Evolutionary conservation across 2,113 vertebrate species (phyloP), one percentile per base, ranked within the genome.

Genomic region (Megaptera novaeangliae): DNA sequence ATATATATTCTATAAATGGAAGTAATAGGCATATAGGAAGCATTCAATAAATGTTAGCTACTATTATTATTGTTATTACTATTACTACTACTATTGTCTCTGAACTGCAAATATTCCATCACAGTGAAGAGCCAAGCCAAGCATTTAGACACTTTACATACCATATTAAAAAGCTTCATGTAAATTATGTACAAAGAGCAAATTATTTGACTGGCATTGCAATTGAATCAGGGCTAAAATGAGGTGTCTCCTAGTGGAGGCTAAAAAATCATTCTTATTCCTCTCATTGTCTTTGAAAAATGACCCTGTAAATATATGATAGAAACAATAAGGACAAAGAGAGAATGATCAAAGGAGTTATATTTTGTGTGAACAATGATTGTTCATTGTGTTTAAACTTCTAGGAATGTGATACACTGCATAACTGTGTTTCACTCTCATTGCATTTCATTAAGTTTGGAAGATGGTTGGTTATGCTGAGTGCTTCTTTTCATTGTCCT

Each of bases 401-500:
- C 83, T 39, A 88, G 52, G 52, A 92, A 44, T 29, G 39, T 66
- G 75, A 90, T 71, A 72, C 49, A 90, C 10, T 90, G 20, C 44
- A 9, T 61, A 63, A 46, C 78, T 86, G 34, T 75, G 75, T 66
- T 77, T 68, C 27, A 18, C 61, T 87, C 29, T 52, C 90, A 36
- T 11, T 61, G 68, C 31, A 36, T 96, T 94, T 36, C 92, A 92
- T 95, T 91, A 95, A 61, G 23, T 78, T 75, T 17, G 74, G 49
- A 88, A 94, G 69, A 83, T 41, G 55, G 72, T 72, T 96, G 85
- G 95, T 85, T 97, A 94, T 88, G 91, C 88, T 95, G 85, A 80
- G 20, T 94, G 78, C 86, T 92, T 80, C 78, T 97, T 96, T 96
- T 96, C 96, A 96, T 97, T 97, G 96, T 95, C 94, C 87, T 80